A percentile compares a stretch with the other conserved stretches of the same genome.
Evolutionary conservation across 2,113 vertebrate genomes (phyloP).

Genomic region (Sturnira hondurensis): DNA sequence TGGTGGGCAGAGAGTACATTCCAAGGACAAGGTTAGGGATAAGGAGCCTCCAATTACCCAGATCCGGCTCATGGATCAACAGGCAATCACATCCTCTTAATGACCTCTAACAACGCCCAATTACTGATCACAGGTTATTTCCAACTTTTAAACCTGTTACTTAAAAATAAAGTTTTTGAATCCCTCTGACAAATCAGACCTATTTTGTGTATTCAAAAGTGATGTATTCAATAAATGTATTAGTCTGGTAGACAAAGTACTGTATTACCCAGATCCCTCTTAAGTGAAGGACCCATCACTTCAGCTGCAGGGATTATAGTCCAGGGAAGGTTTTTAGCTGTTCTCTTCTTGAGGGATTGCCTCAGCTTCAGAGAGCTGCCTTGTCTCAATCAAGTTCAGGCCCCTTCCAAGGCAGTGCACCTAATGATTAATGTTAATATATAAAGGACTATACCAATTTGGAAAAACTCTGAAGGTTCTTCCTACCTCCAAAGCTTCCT

Average conservation of each 20-base stretch:
- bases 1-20: background rate
- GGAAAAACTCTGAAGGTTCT: background rate
- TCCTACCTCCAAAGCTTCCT: background rate
- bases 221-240: background rate
- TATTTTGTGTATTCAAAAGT: background rate
- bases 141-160: background rate
- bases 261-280: background rate
- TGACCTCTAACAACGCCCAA: background rate
- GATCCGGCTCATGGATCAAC: background rate
- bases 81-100: background rate
- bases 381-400: background rate
- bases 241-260: background rate
- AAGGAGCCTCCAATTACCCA: background rate
- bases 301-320: background rate
- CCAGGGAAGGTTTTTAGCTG: background rate
- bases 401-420: background rate
- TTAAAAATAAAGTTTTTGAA: background rate
- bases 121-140: background rate
- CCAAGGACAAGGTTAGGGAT: background rate
- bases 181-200: background rate
- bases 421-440: background rate
- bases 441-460: background rate
- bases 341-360: background rate
- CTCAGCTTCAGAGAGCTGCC: background rate
- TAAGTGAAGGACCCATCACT: background rate